Conservation (phyloP, 2,888 invertebrate species). For the Cosmia trapezina region DNA sequence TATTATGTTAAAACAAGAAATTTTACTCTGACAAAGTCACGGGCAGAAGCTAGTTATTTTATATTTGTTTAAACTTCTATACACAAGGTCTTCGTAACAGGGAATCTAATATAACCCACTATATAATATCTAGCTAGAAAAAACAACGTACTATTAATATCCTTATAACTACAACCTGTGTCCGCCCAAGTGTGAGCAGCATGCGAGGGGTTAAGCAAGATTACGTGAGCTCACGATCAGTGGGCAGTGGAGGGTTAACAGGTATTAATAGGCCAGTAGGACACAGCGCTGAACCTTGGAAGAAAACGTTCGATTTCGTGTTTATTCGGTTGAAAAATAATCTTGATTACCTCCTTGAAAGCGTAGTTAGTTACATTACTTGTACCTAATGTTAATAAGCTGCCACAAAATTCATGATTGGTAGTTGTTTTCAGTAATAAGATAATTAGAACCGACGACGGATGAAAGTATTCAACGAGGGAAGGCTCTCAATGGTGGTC, state of each 20-base stretch:
- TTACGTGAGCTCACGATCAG: constrained; percentile 49
- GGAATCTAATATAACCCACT: background rate
- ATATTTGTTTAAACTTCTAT: too few species aligned
- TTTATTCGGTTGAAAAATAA: constrained; percentile 14
- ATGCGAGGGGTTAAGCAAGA: constrained; percentile 40
- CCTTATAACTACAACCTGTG: constrained; percentile 14
- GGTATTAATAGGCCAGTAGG: constrained; percentile 46
- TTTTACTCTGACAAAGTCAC: too few species aligned
- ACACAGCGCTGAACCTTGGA: constrained; percentile 17
- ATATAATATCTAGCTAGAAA: background rate
- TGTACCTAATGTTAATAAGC: background rate
- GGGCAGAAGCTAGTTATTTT: background rate
- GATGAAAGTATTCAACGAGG: background rate
- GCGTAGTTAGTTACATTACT: background rate
- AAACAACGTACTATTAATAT: constrained; percentile 14
- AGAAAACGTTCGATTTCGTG: constrained; percentile 18
- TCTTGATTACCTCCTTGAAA: background rate
- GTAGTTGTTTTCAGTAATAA: background rate
- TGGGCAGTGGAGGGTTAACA: constrained; percentile 49
- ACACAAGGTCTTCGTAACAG: background rate
- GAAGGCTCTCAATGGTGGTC: too few species aligned
- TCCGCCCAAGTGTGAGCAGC: constrained; percentile 32
- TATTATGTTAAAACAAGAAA: too few species aligned
- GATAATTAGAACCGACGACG: background rate
- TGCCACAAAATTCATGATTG: background rate